Base-by-base conservation (phyloP, 2,113 vertebrate genomes). In the Apteryx mantelli region DNA sequence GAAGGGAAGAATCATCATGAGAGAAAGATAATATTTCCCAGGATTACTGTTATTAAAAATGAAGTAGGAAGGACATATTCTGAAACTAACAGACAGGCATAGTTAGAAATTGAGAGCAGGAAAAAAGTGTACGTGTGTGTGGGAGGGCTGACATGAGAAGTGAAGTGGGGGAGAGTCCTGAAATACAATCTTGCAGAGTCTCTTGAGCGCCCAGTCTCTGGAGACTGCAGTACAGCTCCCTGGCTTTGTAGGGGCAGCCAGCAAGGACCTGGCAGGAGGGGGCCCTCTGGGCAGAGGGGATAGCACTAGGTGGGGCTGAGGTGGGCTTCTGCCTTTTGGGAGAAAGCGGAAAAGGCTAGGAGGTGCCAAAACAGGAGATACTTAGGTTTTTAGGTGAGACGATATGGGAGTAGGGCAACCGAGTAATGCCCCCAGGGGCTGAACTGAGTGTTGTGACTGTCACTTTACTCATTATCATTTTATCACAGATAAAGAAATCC, bases 331-430 rank as follows among this genome's bases (percentile, higher is more conserved):
- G 5, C 14, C 13, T 74, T 34, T 2, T 46, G 36, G 22, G 60
- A 46, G 48, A 50, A 76, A 50, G 38, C 21, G 56, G 74, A 32
- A 84, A 44, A 38, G 18, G 25, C 15, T 7, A 8, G 18, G 42
- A 46, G 15, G 1, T 36, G 1, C 12, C 42, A 42, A 7, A 58
- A 13, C 24, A 82, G 63, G 28, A 42, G 1, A 0, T 1, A 13
- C 13, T 38, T 22, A 64, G 30, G 4, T 7, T 30, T 70, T 65
- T 34, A 74, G 34, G 34, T 24, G 28, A 18, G 36, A 24, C 24
- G 21, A 13, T 68, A 4, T 64, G 24, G 48, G 64, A 69, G 3
- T 34, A 34, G 4, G 10, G 17, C n/a, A 42, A 25, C 21, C 21
- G 7, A 13, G 40, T 13, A 48, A 38, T 22, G 32, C 12, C 4